Evolutionary conservation across 2,113 vertebrate species (phyloP).

Genomic region (Colaptes auratus): DNA sequence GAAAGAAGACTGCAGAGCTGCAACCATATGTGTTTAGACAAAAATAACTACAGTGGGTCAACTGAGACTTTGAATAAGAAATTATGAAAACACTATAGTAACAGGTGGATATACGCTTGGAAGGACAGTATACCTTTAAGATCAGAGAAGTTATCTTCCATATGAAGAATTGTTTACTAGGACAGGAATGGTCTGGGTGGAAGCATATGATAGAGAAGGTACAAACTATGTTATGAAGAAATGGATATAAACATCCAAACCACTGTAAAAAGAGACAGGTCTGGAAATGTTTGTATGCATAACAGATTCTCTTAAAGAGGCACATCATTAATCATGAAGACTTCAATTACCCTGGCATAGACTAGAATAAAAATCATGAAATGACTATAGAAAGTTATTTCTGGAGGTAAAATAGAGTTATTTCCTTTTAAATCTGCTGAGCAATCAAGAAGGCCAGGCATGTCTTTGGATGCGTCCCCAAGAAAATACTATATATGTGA

Average conservation of each 20-base stretch:
- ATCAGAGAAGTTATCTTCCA: neutral
- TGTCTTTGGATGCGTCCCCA: neutral
- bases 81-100: conserved; percentile 23
- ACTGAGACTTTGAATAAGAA: neutral
- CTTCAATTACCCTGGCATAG: conserved; percentile 29
- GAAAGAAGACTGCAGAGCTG: neutral
- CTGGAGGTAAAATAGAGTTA: conserved; percentile 24
- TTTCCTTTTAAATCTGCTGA: conserved; percentile 54
- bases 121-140: neutral
- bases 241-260: neutral
- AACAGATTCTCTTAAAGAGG: conserved; percentile 27
- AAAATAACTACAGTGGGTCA: conserved; percentile 59
- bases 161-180: neutral
- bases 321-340: conserved; percentile 55
- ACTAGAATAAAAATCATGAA: conserved; percentile 18
- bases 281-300: conserved; percentile 18
- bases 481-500: conserved; percentile 40
- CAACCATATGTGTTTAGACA: conserved; percentile 38
- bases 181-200: neutral
- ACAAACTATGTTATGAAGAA: neutral
- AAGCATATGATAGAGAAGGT: neutral
- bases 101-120: neutral
- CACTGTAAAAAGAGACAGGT: neutral
- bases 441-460: neutral
- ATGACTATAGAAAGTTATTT: conserved; percentile 35